Conservation (phyloP, 2,113 vertebrate species). For the Scartelaos histophorus region DNA sequence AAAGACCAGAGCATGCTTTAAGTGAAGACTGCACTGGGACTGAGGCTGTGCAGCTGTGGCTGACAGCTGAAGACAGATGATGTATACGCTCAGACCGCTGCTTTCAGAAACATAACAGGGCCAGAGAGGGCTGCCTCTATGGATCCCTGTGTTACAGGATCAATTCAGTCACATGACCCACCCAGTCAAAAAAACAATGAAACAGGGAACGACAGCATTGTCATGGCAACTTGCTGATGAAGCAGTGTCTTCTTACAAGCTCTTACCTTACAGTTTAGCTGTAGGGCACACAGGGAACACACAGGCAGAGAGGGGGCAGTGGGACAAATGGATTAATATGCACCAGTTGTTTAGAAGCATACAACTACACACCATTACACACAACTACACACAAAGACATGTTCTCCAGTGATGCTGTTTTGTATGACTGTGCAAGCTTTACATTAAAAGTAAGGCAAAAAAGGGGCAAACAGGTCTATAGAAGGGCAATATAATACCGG, state of each 20-base stretch:
- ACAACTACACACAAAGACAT: background rate
- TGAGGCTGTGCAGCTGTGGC: slow-evolving; percentile 31
- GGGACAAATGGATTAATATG: slow-evolving; percentile 32
- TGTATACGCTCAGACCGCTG: slow-evolving; percentile 18
- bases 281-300: slow-evolving; percentile 49
- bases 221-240: slow-evolving; percentile 73
- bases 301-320: slow-evolving; percentile 11
- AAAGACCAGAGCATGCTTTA: slow-evolving; percentile 11
- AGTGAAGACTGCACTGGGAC: slow-evolving; percentile 14
- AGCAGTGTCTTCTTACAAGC: slow-evolving; percentile 77
- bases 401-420: background rate
- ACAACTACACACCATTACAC: background rate
- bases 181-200: slow-evolving; percentile 59
- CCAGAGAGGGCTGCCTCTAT: slow-evolving; percentile 18
- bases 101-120: slow-evolving; percentile 30
- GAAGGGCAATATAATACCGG: background rate
- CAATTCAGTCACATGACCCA: slow-evolving; percentile 67
- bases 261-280: slow-evolving; percentile 65
- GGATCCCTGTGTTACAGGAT: slow-evolving; percentile 49
- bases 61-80: slow-evolving; percentile 43
- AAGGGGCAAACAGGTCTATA: background rate
- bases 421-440: background rate
- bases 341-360: slow-evolving; percentile 8
- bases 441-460: background rate
- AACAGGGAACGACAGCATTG: slow-evolving; percentile 65